These are phyloP conservation scores for Acanthornis magna DNA, from an alignment of 2,797 vertebrate genomes.

Conservation along the genomic window DNA sequence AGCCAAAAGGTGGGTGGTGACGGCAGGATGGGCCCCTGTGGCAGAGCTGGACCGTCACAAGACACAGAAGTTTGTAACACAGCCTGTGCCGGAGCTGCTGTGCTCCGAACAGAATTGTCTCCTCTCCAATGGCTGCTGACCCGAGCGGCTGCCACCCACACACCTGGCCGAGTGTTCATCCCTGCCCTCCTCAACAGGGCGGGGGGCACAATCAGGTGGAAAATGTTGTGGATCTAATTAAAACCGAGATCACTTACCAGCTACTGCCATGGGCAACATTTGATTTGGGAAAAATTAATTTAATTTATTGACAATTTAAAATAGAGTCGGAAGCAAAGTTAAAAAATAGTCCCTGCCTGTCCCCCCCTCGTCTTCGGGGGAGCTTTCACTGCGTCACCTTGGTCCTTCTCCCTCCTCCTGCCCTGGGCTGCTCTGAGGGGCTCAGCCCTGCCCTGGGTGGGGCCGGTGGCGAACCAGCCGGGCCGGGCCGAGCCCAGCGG, in stretches of 20 bases:
- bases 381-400: background rate
- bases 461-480: fast-evolving
- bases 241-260: background rate
- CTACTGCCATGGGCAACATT: background rate
- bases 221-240: background rate
- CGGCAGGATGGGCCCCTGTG: background rate
- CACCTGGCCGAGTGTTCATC: fast-evolving
- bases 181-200: background rate
- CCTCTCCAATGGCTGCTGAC: fast-evolving
- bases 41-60: background rate
- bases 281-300: background rate
- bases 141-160: fast-evolving
- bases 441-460: background rate
- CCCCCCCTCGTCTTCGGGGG: too few relatives aligned
- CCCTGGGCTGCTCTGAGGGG: background rate
- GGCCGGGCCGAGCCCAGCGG: fast-evolving
- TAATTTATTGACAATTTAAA: background rate
- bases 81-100: background rate
- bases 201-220: background rate
- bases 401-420: too few relatives aligned
- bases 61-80: fast-evolving
- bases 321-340: background rate
- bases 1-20: background rate
- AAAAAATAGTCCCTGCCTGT: fast-evolving
- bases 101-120: fast-evolving